Conservation (phyloP, 2,888 invertebrate species). For the Hyles lineata region DNA sequence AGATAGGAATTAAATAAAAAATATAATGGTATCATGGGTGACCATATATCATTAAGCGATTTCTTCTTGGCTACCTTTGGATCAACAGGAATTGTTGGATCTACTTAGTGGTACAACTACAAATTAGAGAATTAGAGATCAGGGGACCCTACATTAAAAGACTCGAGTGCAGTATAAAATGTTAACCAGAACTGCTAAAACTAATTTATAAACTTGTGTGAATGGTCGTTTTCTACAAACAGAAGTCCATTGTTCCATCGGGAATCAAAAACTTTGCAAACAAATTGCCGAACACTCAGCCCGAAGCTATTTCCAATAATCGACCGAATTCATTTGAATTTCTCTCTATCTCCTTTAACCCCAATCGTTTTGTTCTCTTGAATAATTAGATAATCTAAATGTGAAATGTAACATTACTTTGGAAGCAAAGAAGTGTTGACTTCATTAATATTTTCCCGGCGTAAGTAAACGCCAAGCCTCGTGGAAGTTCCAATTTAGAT, state of each 20-base stretch:
- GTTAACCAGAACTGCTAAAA: background rate
- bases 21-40: too few species aligned
- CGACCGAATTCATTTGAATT: constrained; percentile 53
- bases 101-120: too few species aligned
- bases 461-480: background rate
- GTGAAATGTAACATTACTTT: constrained; percentile 25
- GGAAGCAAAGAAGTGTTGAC: background rate
- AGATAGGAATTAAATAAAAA: too few species aligned
- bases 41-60: too few species aligned
- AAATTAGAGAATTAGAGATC: too few species aligned
- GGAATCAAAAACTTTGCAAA: constrained; percentile 54
- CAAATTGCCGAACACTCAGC: constrained; percentile 50
- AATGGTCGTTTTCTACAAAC: constrained; percentile 27
- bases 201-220: constrained; percentile 36
- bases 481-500: background rate
- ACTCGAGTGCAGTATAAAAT: background rate
- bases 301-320: constrained; percentile 55
- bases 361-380: constrained; percentile 42
- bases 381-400: constrained; percentile 49
- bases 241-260: constrained; percentile 43
- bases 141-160: background rate
- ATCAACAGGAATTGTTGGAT: too few species aligned
- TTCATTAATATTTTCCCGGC: background rate
- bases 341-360: constrained; percentile 39
- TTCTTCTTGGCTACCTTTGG: too few species aligned